These are phyloP conservation scores for Toxostoma redivivum DNA, from an alignment of 2,113 vertebrate genomes.

Conservation along the genomic window DNA sequence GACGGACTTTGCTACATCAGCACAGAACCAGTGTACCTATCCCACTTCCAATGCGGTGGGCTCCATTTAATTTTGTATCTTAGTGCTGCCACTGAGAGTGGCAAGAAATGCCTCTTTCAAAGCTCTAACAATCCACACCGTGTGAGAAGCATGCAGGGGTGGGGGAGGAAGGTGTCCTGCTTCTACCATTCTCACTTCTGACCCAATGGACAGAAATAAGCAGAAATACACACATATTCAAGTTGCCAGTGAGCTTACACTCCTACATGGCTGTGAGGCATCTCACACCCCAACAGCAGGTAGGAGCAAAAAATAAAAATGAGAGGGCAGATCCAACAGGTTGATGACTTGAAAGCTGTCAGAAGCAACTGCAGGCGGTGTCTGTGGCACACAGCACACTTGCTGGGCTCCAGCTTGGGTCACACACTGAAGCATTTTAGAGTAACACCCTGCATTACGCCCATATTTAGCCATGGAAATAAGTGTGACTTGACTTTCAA, in stretches of 20 bases:
- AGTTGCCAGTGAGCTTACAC: background rate
- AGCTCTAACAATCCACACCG: background rate
- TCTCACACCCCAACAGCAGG: background rate
- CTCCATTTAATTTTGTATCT: background rate
- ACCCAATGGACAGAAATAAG: background rate
- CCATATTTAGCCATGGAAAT: slow-evolving; percentile 45
- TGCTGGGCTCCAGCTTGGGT: background rate
- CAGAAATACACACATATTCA: background rate
- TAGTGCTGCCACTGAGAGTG: background rate
- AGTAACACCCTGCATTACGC: background rate
- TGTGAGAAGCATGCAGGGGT: accelerated
- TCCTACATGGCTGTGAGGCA: accelerated
- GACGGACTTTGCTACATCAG: background rate
- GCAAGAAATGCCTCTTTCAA: background rate
- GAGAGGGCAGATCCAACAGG: background rate
- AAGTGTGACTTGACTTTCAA: background rate
- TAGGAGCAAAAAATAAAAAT: background rate
- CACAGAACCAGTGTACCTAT: background rate
- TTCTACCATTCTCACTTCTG: background rate
- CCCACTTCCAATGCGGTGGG: background rate
- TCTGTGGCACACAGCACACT: background rate
- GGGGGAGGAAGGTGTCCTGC: background rate
- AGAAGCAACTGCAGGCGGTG: background rate
- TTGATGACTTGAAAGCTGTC: background rate
- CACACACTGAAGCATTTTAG: background rate